Base-by-base conservation (phyloP, 1,140 invertebrate genomes). In the Sweltsa coloradensis region DNA sequence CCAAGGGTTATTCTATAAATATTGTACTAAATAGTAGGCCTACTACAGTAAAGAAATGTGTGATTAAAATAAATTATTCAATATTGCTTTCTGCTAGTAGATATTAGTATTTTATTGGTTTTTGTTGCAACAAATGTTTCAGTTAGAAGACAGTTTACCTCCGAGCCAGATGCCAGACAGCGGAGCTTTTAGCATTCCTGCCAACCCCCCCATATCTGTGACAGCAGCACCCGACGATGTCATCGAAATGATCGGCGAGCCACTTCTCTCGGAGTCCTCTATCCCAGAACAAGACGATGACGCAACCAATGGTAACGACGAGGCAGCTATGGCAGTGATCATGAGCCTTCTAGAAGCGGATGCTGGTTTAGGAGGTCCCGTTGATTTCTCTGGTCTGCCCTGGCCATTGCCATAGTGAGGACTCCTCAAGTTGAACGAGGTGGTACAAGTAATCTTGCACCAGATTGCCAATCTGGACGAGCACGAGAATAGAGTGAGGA, bases 271-370 rank as follows among this genome's bases (percentile, higher is more conserved):
- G 22, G 66, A 71, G 55, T 67, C 71, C 3, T 62, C 70, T 26
- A 65, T 69, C 50, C 56, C 63, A 11, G n/a, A n/a, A n/a, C n/a
- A n/a, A n/a, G n/a, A n/a, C 27, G 57, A 63, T 27, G 58, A 66
- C 5, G 65, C 74, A 0, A 71, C 71, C 23, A 84, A 89, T 57
- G 83, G 83, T 9, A 89, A 89, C 57, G 86, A 90, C 55, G 87
- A 92, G 57, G 88, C 88, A 16, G 85, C 86, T 2, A 90, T 92
- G 85, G 86, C 89, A 5, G 85, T 92, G 23, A 89, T 94, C 49
- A 91, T 94, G 88, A 89, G 84, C 64, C 70, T 92, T 13, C 66
- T 92, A 25, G 88, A 92, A 66, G 87, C 83, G 3, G 83, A 85
- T 63, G 79, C 78, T 9, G 80, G 79, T 1, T 67, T 83, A 16